A percentile compares a stretch with the other conserved stretches of the same genome.
Evolutionary conservation across 1,140 invertebrate genomes (phyloP).

Genomic region (Thrips palmi): DNA sequence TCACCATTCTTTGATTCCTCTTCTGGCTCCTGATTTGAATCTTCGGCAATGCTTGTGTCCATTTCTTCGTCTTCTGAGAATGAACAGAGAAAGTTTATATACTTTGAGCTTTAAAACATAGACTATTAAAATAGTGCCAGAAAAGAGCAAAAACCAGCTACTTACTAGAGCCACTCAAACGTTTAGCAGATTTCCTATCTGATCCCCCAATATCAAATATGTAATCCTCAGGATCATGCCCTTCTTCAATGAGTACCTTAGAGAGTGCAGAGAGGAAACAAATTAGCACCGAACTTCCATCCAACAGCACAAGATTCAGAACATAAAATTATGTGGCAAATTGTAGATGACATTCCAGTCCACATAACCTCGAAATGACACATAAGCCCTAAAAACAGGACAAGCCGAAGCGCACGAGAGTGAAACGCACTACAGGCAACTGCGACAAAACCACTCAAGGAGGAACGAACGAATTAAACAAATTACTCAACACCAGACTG

Average conservation of each 20-base stretch:
- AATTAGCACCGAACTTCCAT: not conserved
- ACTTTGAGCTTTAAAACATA: no score
- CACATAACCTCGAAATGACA: not conserved
- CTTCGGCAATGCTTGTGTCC: no score
- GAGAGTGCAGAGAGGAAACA: constrained; percentile 16
- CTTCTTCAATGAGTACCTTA: constrained; percentile 63
- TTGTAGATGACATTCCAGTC: not conserved
- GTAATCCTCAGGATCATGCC: constrained; percentile 53
- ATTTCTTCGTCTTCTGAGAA: constrained; percentile 2
- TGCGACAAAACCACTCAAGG: not conserved
- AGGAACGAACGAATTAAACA: not conserved
- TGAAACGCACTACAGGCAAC: not conserved
- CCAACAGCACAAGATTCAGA: no score
- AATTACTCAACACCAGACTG: no score
- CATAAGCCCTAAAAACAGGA: not conserved
- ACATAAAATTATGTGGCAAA: not conserved
- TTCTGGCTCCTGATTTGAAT: constrained; percentile 1
- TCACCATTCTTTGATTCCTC: constrained; percentile 1
- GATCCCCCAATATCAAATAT: constrained; percentile 38
- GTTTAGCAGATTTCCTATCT: constrained; percentile 18
- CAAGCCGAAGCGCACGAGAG: not conserved
- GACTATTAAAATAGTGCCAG: no score
- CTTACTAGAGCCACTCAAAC: constrained; percentile 16
- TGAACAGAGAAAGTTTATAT: not conserved
- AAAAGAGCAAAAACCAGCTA: constrained; percentile 11